Evolutionary conservation across 2,113 vertebrate species (phyloP).

Genomic region (Syrrhaptes paradoxus): DNA sequence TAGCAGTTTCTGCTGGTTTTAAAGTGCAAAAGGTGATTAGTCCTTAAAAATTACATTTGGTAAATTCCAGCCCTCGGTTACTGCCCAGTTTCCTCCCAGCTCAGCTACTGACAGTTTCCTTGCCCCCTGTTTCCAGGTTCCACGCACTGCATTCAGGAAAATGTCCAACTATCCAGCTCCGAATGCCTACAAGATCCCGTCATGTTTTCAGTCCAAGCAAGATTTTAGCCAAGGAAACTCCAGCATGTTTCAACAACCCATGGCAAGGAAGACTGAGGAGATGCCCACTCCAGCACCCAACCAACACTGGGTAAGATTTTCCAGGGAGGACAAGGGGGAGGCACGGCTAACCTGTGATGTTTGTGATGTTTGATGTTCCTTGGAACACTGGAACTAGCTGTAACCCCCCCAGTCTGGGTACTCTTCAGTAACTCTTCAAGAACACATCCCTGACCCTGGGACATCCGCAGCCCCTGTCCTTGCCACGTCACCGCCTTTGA

Average conservation of each 20-base stretch:
- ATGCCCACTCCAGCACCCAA: slow-evolving; percentile 78
- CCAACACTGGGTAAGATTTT: slow-evolving; percentile 75
- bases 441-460: background rate
- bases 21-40: background rate
- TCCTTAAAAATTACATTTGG: background rate
- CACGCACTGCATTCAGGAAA: background rate
- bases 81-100: background rate
- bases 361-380: background rate
- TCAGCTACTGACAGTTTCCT: background rate
- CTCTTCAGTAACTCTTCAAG: background rate
- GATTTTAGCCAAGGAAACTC: slow-evolving; percentile 79
- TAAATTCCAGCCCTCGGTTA: background rate
- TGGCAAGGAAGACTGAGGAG: slow-evolving; percentile 52
- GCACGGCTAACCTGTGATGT: background rate
- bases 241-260: slow-evolving; percentile 78
- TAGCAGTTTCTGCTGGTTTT: background rate
- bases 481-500: background rate
- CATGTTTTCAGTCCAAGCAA: slow-evolving; percentile 67
- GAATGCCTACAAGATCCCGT: slow-evolving; percentile 72
- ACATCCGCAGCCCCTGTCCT: background rate
- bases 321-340: too few relatives aligned
- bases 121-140: slow-evolving; percentile 40
- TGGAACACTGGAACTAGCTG: background rate
- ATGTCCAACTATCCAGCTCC: slow-evolving; percentile 72
- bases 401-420: background rate